phyloP scores from a whole-genome alignment of 2,888 invertebrate genomes.

The Macropis europaea region DNA sequence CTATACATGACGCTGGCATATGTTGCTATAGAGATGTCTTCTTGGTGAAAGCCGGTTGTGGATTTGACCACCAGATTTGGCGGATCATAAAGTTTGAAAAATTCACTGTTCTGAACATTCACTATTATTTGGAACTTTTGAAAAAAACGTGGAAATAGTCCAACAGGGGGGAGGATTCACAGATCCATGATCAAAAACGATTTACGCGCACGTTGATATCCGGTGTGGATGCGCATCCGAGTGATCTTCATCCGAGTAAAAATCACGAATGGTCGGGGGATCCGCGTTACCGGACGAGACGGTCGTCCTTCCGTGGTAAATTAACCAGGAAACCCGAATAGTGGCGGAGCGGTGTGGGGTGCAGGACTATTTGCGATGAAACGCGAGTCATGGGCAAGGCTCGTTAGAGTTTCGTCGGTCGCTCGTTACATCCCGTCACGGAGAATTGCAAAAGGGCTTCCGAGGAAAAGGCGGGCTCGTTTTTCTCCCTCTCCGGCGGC shows the following conservation, averaged over 20 bases:
- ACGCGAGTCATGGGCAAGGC: conserved; percentile 55
- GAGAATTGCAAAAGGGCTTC: conserved; percentile 42
- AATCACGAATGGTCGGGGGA: conserved; percentile 21
- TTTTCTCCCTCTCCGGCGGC: conserved; percentile 34
- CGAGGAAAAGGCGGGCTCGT: conserved; percentile 47
- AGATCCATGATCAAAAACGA: not conserved
- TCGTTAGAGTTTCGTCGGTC: conserved; percentile 63
- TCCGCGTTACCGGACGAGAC: conserved; percentile 15
- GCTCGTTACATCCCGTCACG: conserved; percentile 59
- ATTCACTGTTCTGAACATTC: no score
- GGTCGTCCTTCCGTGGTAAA: conserved; percentile 39
- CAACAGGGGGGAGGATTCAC: no score
- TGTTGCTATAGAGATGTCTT: no score
- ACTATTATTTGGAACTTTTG: no score
- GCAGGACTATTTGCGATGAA: conserved; percentile 56
- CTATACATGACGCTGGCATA: no score
- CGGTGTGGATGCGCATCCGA: not conserved
- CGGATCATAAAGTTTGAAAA: no score
- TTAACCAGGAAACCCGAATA: conserved; percentile 44
- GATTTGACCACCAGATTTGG: no score
- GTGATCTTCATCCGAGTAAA: conserved; percentile 28
- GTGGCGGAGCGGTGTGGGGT: not conserved
- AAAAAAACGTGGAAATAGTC: no score
- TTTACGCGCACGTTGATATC: not conserved
- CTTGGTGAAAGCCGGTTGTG: no score